Conservation (phyloP, 1,140 invertebrate species). For the Papilio dardanus region DNA sequence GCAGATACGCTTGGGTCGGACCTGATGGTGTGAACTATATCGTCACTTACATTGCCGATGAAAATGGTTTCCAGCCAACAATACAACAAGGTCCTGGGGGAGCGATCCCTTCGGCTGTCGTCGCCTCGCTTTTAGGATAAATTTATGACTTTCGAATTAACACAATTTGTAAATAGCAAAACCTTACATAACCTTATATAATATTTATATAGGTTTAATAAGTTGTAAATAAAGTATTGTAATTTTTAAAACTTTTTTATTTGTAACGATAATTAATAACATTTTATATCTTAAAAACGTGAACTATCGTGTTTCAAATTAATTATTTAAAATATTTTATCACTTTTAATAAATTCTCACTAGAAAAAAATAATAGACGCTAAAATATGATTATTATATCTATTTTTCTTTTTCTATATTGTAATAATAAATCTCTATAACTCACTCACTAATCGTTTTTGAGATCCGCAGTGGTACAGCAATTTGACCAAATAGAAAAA, state of each 20-base stretch:
- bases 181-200: slow-evolving; percentile 61
- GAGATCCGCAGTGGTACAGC: neutral
- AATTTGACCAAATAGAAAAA: too few relatives aligned
- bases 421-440: neutral
- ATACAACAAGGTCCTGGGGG: slow-evolving; percentile 85
- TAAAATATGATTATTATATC: too few relatives aligned
- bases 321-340: neutral
- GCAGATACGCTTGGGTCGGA: slow-evolving; percentile 83
- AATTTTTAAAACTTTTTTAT: neutral
- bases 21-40: slow-evolving; percentile 83
- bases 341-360: neutral
- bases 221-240: slow-evolving; percentile 38
- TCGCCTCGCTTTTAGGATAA: slow-evolving; percentile 70
- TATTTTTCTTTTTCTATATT: too few relatives aligned
- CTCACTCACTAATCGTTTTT: neutral
- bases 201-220: slow-evolving; percentile 66
- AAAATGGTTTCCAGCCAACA: slow-evolving; percentile 87
- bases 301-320: neutral
- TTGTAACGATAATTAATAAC: neutral
- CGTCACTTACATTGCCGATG: slow-evolving; percentile 89
- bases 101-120: slow-evolving; percentile 68
- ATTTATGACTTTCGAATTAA: slow-evolving; percentile 17
- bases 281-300: neutral
- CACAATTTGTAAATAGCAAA: slow-evolving; percentile 60
- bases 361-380: neutral